Evolutionary conservation across 2,888 invertebrate species (phyloP), one percentile per base, ranked within the genome.

Genomic region (Calephelis perditalis): DNA sequence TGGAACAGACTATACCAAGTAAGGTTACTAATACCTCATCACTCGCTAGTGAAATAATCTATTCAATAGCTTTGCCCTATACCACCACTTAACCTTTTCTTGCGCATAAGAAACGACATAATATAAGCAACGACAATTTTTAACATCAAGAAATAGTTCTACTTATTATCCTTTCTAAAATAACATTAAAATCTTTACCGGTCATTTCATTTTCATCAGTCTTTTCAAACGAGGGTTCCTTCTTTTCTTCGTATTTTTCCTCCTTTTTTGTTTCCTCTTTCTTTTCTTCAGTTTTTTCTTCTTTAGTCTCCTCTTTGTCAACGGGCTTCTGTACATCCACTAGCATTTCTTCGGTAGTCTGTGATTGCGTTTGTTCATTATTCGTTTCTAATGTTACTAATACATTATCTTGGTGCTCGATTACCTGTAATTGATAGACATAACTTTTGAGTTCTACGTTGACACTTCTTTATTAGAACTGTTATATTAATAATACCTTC

Each of bases 171-270:
- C 6, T 40, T 40, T 7, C 6, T 40, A 7, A 37, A 12, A 43
- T 9, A 57, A 3, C 9, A n/a, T 4, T 45, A n/a, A 37, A 6
- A 11, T 9, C 11, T 54, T 72, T 64, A 93, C 94, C 90, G 68
- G 92, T 89, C 93, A 94, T 91, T 73, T 94, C 91, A 77, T 89
- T 81, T 65, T 92, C 88, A 72, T 93, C 88, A 75, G 79, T 76
- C 81, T 86, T 88, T 73, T 87, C 77, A 63, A 77, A 75, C 61
- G 83, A 81, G 62, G 76, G 70, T 60, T 86, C 86, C 66, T 86
- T 91, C 79, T 91, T 86, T 69, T 91, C 83, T 46, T 70, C 70
- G 45, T 68, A 66, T 59, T 76, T 82, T 55, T 74, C 75, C 64
- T 71, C 73, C 58, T 71, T 78, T 67, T 73, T 70, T 61, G 67